Conservation (phyloP, 2,113 vertebrate genomes). For the Ailuropoda melanoleuca region DNA sequence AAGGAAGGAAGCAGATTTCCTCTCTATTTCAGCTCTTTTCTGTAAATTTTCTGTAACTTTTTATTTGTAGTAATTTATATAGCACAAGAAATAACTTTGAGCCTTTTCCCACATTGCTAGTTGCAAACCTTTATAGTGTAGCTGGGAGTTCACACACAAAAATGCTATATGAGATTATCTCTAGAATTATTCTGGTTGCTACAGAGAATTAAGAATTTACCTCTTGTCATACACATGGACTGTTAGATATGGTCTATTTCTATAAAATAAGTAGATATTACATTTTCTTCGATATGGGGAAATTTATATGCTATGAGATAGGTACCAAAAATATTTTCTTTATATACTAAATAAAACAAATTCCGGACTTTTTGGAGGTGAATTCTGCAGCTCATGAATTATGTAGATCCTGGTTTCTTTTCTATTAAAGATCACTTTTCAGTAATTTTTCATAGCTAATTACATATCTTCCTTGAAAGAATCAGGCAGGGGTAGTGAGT, state of each 20-base stretch:
- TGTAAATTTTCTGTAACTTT: background rate
- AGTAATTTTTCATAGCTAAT: background rate
- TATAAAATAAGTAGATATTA: background rate
- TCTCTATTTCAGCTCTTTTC: background rate
- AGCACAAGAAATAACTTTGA: background rate
- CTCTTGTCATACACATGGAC: background rate
- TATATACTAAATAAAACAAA: background rate
- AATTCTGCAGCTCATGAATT: background rate
- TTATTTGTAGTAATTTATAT: background rate
- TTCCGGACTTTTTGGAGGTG: background rate
- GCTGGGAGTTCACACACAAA: background rate
- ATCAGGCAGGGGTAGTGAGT: background rate
- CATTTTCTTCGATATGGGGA: background rate
- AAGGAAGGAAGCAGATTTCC: background rate
- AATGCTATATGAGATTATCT: background rate
- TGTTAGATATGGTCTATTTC: background rate
- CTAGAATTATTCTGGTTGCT: background rate
- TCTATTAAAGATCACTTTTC: background rate
- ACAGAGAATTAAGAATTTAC: background rate
- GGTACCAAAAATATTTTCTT: background rate
- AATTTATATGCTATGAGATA: background rate
- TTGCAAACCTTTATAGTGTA: background rate
- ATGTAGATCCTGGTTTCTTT: background rate
- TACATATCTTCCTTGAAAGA: background rate
- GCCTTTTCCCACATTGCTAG: background rate